Conservation (phyloP, 2,113 vertebrate species). For the Oryzias curvinotus region DNA sequence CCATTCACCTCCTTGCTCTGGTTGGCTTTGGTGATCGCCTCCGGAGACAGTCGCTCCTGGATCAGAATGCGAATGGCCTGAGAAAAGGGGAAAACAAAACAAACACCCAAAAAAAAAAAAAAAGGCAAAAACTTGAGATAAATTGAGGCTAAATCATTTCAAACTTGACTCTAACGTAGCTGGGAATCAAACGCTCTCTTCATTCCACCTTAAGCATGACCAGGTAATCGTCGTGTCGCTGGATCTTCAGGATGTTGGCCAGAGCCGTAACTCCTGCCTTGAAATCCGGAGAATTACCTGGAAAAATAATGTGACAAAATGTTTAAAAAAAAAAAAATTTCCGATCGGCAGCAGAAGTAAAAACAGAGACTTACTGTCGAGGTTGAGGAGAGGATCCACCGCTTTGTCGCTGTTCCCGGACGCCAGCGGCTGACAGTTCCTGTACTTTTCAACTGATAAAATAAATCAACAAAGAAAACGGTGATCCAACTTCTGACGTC, state of each 20-base stretch:
- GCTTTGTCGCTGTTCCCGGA: conserved; percentile 80
- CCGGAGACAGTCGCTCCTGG: conserved; percentile 91
- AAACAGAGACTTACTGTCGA: conserved; percentile 84
- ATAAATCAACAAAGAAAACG: not conserved
- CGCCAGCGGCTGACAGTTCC: conserved; percentile 82
- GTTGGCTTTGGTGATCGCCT: conserved; percentile 89
- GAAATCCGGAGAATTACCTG: conserved; percentile 93
- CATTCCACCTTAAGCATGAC: conserved; percentile 92
- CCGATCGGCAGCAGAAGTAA: not conserved
- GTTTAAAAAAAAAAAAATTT: not conserved
- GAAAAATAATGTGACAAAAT: not conserved
- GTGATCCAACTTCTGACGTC: not conserved
- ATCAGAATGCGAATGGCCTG: conserved; percentile 96
- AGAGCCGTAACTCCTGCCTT: conserved; percentile 95
- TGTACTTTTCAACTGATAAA: conserved; percentile 90
- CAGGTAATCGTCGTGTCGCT: conserved; percentile 94
- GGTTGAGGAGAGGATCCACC: conserved; percentile 86
- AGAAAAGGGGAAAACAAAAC: not conserved
- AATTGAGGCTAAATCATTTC: not conserved
- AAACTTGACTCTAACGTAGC: not conserved
- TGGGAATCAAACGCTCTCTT: no score
- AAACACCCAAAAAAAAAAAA: no score
- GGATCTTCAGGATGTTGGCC: conserved; percentile 93
- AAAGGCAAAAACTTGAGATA: not conserved
- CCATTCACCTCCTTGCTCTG: conserved; percentile 88